Evolutionary conservation across 1,140 invertebrate species (phyloP), one percentile per base, ranked within the genome.

Genomic region (Mycetomoellerius zeteki): DNA sequence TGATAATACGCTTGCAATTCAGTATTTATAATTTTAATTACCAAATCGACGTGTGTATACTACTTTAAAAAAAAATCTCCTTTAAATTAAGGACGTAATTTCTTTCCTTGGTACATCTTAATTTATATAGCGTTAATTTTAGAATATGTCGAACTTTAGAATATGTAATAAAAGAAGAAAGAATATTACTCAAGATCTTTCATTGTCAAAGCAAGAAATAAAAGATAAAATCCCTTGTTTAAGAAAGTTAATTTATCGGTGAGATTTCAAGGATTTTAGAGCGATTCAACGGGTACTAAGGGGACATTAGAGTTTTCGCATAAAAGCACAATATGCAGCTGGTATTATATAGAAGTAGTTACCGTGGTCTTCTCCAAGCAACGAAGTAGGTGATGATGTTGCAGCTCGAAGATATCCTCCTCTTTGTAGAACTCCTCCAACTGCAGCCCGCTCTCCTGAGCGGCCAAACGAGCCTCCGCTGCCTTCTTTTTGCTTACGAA

Each of bases 401-500:
- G 99, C 95, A 99, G 96, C 95, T 99, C 99, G 96, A 99, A 99
- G 92, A 99, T 99, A 95, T 99, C 99, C 94, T 99, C 98, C 94
- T 99, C 98, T 91, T 97, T 97, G 91, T 97, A 98, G 92, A 97
- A 97, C 81, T 99, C 98, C 92, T 99, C 98, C 88, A 98, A 96
- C 92, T 98, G 98, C 91, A 98, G 96, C 69, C 98, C 98, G 47
- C 98, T 98, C 96, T 99, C 98, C 95, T 98, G 98, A 30, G 98
- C 98, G 58, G 98, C 98, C 88, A 99, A 95, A 72, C 98, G 96
- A 7, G 99, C 99, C 94, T 99, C 99, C 1, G 98, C 98, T n/a
- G 99, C 99, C 94, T 99, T 99, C 97, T 99, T 99, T 96, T 99
- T 99, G 94, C 97, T 98, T 72, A 99, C 98, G 95, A 99, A 99